Conservation (phyloP, 2,797 vertebrate genomes). For the Premnoplex brunnescens region DNA sequence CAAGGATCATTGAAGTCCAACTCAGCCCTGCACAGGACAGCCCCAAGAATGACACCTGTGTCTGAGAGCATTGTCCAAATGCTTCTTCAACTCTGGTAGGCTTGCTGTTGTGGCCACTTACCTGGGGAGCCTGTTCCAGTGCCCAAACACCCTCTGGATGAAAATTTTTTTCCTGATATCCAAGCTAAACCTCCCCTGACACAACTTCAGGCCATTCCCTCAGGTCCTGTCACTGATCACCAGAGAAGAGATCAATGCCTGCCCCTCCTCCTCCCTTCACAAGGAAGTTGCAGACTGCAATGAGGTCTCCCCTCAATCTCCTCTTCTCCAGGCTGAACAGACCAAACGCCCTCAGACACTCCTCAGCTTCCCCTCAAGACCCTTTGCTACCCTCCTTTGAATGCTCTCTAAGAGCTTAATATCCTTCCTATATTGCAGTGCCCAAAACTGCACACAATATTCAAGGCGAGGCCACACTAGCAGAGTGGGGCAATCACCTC, state of each 20-base stretch:
- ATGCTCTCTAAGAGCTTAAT: background rate
- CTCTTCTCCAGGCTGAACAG: background rate
- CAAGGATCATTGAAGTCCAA: background rate
- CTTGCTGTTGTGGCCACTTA: background rate
- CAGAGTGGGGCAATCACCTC: background rate
- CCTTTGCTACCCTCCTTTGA: too few relatives aligned
- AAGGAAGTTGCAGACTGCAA: background rate
- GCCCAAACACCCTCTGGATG: background rate
- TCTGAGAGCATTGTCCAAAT: rapidly evolving
- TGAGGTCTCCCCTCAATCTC: background rate
- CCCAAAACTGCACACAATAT: background rate
- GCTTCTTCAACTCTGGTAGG: background rate
- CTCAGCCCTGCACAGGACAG: background rate
- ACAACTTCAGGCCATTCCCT: background rate
- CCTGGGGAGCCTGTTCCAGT: background rate
- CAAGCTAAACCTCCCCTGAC: background rate
- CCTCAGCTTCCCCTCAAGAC: background rate
- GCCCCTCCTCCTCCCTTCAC: background rate
- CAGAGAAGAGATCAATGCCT: background rate
- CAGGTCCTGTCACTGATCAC: rapidly evolving
- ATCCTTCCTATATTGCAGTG: background rate
- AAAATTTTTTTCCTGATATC: background rate
- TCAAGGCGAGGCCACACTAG: background rate
- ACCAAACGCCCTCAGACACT: background rate
- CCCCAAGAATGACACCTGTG: background rate